These are phyloP conservation scores for Calyptomena viridis DNA, from an alignment of 2,113 vertebrate species.

Conservation along the genomic window DNA sequence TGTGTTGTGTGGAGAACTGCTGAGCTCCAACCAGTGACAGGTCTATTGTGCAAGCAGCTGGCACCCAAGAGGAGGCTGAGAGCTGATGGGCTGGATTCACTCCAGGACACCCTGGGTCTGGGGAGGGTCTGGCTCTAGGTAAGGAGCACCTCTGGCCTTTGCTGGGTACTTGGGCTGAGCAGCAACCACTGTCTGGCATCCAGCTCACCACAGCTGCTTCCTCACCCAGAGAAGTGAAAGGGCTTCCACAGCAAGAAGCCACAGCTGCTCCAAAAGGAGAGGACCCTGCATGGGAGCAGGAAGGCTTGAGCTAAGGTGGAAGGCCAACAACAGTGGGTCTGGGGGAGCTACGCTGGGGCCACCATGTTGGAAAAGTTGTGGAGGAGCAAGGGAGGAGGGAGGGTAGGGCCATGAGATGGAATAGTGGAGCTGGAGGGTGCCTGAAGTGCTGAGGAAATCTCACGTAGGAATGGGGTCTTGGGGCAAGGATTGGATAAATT, in stretches of 20 bases:
- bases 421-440: background rate
- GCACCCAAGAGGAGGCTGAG: accelerated
- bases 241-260: accelerated
- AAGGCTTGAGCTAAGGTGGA: background rate
- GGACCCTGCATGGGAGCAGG: accelerated
- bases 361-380: background rate
- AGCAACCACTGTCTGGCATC: accelerated
- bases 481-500: background rate
- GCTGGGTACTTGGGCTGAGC: accelerated
- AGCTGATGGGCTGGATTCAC: accelerated
- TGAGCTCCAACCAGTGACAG: accelerated
- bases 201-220: accelerated
- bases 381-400: background rate
- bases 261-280: accelerated
- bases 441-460: background rate
- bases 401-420: background rate
- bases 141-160: accelerated
- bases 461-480: accelerated
- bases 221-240: too few species aligned
- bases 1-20: background rate
- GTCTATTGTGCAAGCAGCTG: accelerated
- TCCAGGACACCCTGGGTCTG: accelerated
- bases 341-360: accelerated
- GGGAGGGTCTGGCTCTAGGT: accelerated
- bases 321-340: accelerated